These are phyloP conservation scores for Cyprinella venusta DNA, from an alignment of 2,797 vertebrate species.

Conservation along the genomic window DNA sequence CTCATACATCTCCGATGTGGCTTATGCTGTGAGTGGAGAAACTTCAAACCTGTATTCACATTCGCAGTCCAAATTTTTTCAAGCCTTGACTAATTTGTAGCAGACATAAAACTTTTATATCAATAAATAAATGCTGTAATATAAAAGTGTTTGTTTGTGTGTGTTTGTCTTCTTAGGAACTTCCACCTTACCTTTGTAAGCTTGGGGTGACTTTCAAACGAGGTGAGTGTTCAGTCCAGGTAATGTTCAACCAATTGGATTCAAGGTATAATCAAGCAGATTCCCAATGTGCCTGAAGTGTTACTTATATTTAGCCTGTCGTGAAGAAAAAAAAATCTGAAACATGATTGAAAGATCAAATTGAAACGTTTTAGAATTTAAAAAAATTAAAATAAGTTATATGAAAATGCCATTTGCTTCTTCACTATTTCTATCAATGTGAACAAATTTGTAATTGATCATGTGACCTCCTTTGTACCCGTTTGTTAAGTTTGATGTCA, in stretches of 20 bases:
- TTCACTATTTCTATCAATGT: background rate
- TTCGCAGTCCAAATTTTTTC: background rate
- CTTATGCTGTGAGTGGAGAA: constrained; percentile 85
- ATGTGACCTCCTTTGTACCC: background rate
- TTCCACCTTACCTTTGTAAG: constrained; percentile 90
- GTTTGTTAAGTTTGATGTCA: too few species aligned
- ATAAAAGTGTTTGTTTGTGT: background rate
- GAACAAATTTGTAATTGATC: background rate
- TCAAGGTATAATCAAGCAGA: background rate
- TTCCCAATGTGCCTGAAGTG: background rate
- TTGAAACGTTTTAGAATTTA: background rate
- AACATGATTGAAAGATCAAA: background rate
- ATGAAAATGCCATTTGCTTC: background rate
- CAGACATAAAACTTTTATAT: background rate
- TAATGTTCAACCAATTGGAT: background rate
- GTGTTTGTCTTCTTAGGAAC: constrained; percentile 80
- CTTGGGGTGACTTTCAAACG: constrained; percentile 93
- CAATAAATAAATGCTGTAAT: background rate
- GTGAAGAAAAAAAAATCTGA: background rate
- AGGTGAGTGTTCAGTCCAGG: constrained; percentile 76
- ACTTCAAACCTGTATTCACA: constrained; percentile 19
- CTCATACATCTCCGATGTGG: constrained; percentile 83
- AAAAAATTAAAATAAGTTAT: background rate
- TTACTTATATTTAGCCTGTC: background rate
- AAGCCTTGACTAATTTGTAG: constrained; percentile 27